A percentile compares a stretch with the other conserved stretches of the same genome.
Conservation (phyloP, 2,888 invertebrate species). For the Caenorhabditis becei region DNA sequence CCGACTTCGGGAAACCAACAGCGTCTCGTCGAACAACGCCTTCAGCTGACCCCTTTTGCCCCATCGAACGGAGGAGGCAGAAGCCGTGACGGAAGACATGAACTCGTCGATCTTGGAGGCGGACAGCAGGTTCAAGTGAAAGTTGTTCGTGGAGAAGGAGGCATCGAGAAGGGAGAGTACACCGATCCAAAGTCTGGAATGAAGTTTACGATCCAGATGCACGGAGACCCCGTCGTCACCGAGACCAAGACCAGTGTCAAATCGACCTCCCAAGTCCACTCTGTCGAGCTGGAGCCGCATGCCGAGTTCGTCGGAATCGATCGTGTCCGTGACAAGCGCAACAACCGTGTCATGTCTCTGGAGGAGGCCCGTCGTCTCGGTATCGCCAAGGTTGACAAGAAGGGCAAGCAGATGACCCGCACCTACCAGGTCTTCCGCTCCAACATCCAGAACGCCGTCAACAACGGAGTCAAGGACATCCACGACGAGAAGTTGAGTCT, state of each 20-base stretch:
- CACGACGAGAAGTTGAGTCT: constrained; percentile 88
- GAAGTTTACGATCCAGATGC: constrained; percentile 82
- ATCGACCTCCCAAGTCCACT: constrained; percentile 81
- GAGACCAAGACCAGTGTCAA: constrained; percentile 82
- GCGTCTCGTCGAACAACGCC: constrained; percentile 77
- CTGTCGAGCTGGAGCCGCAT: constrained; percentile 81
- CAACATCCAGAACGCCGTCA: constrained; percentile 85
- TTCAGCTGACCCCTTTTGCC: constrained; percentile 79
- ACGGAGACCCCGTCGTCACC: constrained; percentile 81
- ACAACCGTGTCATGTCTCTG: constrained; percentile 78
- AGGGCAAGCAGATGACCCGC: constrained; percentile 81
- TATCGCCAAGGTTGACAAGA: constrained; percentile 81
- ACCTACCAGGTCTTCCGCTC: constrained; percentile 81
- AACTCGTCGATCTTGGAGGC: constrained; percentile 81
- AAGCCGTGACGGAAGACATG: constrained; percentile 69
- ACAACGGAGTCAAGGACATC: constrained; percentile 86
- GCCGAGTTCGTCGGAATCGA: constrained; percentile 82
- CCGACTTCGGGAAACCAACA: constrained; percentile 60
- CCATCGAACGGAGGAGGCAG: constrained; percentile 49
- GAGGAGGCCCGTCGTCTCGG: constrained; percentile 82
- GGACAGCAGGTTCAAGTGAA: constrained; percentile 81
- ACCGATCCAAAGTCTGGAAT: constrained; percentile 81
- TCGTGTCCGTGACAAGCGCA: constrained; percentile 80
- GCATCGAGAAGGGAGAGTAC: constrained; percentile 81
- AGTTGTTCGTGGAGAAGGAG: constrained; percentile 79